Conservation (phyloP, 2,113 vertebrate species). For the Struthio camelus region DNA sequence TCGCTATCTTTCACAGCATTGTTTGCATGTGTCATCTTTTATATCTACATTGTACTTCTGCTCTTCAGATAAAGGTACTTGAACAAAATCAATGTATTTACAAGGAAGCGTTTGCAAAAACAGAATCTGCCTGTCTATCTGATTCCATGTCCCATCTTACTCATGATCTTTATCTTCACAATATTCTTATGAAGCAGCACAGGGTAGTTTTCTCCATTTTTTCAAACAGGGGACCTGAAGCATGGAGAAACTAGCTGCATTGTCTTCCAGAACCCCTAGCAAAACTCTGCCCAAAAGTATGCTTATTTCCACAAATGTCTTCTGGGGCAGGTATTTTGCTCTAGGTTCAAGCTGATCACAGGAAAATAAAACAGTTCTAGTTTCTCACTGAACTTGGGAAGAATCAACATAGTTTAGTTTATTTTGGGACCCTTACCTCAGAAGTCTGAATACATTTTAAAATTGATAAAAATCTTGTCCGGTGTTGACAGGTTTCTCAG, state of each 20-base stretch:
- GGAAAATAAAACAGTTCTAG: background rate
- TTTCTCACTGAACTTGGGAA: background rate
- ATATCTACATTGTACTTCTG: background rate
- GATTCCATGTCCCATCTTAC: background rate
- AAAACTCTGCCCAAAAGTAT: background rate
- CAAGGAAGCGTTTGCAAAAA: background rate
- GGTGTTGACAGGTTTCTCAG: background rate
- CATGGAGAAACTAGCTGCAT: background rate
- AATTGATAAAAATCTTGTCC: background rate
- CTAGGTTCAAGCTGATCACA: background rate
- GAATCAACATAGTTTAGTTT: background rate
- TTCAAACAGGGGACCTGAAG: background rate
- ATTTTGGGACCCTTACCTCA: background rate
- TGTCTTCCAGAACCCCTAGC: background rate
- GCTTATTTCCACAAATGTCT: background rate
- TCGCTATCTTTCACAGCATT: background rate
- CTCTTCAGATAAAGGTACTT: background rate
- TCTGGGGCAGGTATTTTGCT: background rate
- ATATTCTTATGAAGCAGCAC: rapidly evolving
- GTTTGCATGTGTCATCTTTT: background rate
- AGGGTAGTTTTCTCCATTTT: background rate
- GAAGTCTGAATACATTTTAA: background rate
- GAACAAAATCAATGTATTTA: background rate
- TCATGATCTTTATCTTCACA: background rate
- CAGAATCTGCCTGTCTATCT: background rate